Conservation (phyloP, 2,113 vertebrate species). For the Nettapus auritus region DNA sequence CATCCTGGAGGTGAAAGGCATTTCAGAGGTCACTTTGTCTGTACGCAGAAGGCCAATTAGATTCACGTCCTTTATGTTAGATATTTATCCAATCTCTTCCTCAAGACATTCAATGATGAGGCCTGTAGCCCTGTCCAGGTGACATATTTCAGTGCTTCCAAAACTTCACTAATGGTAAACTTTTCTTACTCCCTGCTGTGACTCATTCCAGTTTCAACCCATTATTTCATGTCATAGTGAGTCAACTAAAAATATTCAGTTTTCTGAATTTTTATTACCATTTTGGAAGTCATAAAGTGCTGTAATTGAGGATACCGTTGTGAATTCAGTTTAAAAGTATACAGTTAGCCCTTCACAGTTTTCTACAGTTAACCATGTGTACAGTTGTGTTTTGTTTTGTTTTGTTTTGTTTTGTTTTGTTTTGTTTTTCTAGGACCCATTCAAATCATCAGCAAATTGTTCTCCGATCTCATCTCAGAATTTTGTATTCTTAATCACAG, state of each 20-base stretch:
- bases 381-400: not conserved
- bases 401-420: no score
- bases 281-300: not conserved
- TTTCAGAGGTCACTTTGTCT: not conserved
- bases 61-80: not conserved
- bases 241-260: not conserved
- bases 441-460: not conserved
- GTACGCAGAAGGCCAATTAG: not conserved
- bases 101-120: not conserved
- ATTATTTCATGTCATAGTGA: not conserved
- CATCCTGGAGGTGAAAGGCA: not conserved
- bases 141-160: not conserved
- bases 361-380: not conserved
- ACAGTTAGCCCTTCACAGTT: not conserved
- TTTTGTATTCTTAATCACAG: not conserved
- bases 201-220: not conserved
- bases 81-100: not conserved
- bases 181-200: not conserved
- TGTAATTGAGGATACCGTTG: not conserved
- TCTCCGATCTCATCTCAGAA: not conserved
- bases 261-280: not conserved
- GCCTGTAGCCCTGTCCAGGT: not conserved
- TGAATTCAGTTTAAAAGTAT: not conserved
- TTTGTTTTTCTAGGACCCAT: not conserved
- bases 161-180: not conserved